Conservation (phyloP, 2,888 invertebrate genomes). For the Perdita meconis region DNA sequence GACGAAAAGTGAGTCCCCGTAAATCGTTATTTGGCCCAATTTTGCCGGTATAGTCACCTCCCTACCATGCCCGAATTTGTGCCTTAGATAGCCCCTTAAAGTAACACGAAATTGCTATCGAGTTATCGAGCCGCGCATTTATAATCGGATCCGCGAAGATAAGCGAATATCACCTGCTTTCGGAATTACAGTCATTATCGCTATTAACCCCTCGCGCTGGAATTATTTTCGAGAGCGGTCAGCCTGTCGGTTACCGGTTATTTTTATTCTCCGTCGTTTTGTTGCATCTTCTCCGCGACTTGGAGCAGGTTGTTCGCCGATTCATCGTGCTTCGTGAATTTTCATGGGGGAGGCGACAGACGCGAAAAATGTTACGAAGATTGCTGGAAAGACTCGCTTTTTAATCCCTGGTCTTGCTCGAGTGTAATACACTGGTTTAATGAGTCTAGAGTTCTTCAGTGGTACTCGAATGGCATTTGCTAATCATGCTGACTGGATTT, state of each 20-base stretch:
- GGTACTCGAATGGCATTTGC: slow-evolving; percentile 8
- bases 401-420: not conserved
- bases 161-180: slow-evolving; percentile 54
- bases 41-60: too few relatives aligned
- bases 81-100: too few relatives aligned
- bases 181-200: slow-evolving; percentile 57
- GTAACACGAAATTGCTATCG: slow-evolving; percentile 60
- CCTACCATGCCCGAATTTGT: too few relatives aligned
- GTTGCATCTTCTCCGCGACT: not conserved
- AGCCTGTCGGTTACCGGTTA: not conserved
- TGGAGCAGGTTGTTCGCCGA: not conserved
- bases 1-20: too few relatives aligned
- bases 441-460: slow-evolving; percentile 7
- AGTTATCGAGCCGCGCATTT: slow-evolving; percentile 57
- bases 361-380: not conserved
- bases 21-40: too few relatives aligned
- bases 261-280: slow-evolving; percentile 6
- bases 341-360: not conserved
- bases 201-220: slow-evolving; percentile 42
- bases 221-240: slow-evolving; percentile 32
- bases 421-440: slow-evolving; percentile 11
- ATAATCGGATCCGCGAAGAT: slow-evolving; percentile 54
- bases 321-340: not conserved
- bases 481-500: slow-evolving; percentile 8
- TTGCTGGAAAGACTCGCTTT: not conserved